Evolutionary conservation across 2,888 invertebrate species (phyloP).

Genomic region (Choreutis nemorana): DNA sequence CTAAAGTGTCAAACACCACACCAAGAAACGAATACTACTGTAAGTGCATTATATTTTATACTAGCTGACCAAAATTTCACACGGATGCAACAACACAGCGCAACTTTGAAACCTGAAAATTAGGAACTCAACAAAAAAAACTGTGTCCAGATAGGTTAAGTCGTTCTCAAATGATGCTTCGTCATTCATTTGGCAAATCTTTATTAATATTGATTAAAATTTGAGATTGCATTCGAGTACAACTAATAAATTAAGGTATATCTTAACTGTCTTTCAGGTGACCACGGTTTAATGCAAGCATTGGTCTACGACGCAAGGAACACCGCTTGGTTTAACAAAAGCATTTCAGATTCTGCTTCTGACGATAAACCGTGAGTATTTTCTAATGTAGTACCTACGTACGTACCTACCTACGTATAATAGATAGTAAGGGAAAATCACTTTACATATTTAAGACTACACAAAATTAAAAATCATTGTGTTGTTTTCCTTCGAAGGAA

Average conservation of each 20-base stretch:
- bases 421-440: neutral
- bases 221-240: no score
- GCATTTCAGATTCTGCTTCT: conserved; percentile 74
- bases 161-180: no score
- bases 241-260: no score
- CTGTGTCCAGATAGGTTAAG: conserved; percentile 24
- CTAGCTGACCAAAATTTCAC: no score
- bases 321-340: conserved; percentile 84
- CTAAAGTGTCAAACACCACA: conserved; percentile 41
- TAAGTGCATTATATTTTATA: conserved; percentile 31
- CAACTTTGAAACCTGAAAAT: no score
- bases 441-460: no score
- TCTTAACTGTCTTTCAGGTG: conserved; percentile 75
- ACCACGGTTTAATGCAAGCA: conserved; percentile 84
- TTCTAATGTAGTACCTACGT: conserved; percentile 1
- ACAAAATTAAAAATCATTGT: no score
- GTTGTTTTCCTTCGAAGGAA: no score
- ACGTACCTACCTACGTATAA: neutral
- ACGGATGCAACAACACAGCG: no score
- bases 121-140: no score
- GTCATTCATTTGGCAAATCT: no score
- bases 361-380: conserved; percentile 69
- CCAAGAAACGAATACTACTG: conserved; percentile 61
- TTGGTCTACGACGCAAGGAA: conserved; percentile 89
- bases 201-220: no score